Evolutionary conservation across 1,140 invertebrate species (phyloP), one percentile per base, ranked within the genome.

Genomic region (Zeugodacus cucurbitae): DNA sequence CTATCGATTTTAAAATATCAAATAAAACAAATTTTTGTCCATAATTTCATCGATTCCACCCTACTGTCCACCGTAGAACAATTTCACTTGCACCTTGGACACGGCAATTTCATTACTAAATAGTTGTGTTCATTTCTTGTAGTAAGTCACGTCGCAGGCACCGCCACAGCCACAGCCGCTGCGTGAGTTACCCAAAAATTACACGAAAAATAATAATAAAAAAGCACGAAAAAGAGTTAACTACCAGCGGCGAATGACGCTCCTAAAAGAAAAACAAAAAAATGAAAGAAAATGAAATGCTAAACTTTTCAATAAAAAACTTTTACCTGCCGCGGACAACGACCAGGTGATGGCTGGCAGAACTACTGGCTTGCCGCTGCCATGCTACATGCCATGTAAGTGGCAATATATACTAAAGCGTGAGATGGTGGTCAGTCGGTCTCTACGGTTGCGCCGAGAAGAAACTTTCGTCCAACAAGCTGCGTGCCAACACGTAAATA

Each of bases 61-160:
- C 32, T 34, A 74, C 67, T 74, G 67, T 74, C 20, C 14, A 6
- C 2, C 20, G 34, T 17, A 14, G 67, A 22, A 82, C 26, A 26
- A 26, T 82, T 29, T 82, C 74, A 82, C 74, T 48, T 22, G 74
- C 41, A 48, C n/a, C 74, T 44, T 82, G 44, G 74, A 41, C 37
- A n/a, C 44, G 44, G 74, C 74, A 82, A 82, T 82, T 48, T 82
- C 74, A 82, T 82, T 82, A 82, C 44, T 82, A 82, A 82, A 82
- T 82, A 82, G 41, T 22, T 78, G 22, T 37, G 22, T 41, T 22
- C 34, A 41, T 41, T 74, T 41, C 17, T 74, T 41, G 4, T 41
- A 22, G 32, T 82, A 48, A 48, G 74, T 48, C 41, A 82, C 74
- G 22, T 82, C n/a, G n/a, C n/a, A n/a, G 11, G 6, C 37, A 41